phyloP scores from a whole-genome alignment of 2,797 vertebrate species.

The Acrossocheilus wenchowensis region DNA sequence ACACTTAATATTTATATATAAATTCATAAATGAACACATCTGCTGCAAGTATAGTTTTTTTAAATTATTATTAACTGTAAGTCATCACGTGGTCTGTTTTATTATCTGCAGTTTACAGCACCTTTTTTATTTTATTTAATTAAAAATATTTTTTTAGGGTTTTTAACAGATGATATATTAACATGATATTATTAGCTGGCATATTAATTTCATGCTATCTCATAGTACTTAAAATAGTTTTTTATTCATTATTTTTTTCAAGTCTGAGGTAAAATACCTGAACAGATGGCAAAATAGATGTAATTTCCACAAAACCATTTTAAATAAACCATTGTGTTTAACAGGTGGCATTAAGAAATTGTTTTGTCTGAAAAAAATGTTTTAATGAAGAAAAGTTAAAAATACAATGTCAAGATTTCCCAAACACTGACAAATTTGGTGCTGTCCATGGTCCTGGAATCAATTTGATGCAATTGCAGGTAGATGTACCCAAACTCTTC shows the following conservation, averaged over 20 bases:
- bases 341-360: not conserved
- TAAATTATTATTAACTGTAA: not conserved
- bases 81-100: not conserved
- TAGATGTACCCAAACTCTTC: not conserved
- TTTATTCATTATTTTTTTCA: not conserved
- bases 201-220: not conserved
- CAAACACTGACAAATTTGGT: not conserved
- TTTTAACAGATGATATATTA: not conserved
- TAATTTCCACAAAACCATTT: not conserved
- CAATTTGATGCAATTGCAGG: not conserved
- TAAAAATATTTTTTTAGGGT: not conserved
- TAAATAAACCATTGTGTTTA: not conserved
- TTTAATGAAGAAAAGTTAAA: not conserved
- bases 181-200: not conserved
- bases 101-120: not conserved
- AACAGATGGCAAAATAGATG: not conserved
- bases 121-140: not conserved
- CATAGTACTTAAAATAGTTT: not conserved
- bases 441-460: constrained; percentile 33
- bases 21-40: not conserved
- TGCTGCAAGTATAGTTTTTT: not conserved
- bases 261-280: not conserved
- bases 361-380: not conserved
- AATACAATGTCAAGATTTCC: not conserved
- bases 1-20: not conserved